These are phyloP conservation scores for Hapalemur alaotrensis DNA, from an alignment of 2,797 vertebrate genomes.

Conservation along the genomic window DNA sequence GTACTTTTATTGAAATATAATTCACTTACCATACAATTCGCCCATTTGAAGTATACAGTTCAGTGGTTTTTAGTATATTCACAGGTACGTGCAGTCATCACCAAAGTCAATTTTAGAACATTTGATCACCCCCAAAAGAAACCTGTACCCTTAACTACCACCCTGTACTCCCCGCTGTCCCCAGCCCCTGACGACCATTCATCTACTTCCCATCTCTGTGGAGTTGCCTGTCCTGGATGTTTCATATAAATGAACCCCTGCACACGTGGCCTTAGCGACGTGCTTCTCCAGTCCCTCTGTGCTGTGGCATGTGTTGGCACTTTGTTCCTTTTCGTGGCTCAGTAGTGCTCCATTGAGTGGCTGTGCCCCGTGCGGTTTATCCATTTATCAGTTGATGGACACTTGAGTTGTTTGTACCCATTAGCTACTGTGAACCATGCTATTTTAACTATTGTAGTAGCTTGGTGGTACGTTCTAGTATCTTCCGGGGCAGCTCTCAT, in stretches of 20 bases:
- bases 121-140: not conserved
- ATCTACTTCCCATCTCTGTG: not conserved
- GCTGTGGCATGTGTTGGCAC: fast-evolving
- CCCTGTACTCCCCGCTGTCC: no score
- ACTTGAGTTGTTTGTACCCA: not conserved
- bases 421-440: not conserved
- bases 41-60: no score
- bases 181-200: no score
- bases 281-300: not conserved
- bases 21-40: no score
- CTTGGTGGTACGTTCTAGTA: not conserved
- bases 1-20: no score
- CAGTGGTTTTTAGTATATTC: no score
- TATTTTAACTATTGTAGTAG: not conserved
- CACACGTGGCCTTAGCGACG: not conserved
- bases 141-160: not conserved
- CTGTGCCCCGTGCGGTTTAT: not conserved
- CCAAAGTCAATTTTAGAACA: no score
- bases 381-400: not conserved
- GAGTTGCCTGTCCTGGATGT: not conserved
- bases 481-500: not conserved
- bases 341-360: not conserved
- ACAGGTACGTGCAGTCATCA: no score
- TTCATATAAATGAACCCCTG: not conserved
- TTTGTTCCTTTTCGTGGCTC: not conserved